A percentile compares a stretch with the other conserved stretches of the same genome.
Conservation (phyloP, 1,140 invertebrate species). For the Paramacrobiotus metropolitanus region DNA sequence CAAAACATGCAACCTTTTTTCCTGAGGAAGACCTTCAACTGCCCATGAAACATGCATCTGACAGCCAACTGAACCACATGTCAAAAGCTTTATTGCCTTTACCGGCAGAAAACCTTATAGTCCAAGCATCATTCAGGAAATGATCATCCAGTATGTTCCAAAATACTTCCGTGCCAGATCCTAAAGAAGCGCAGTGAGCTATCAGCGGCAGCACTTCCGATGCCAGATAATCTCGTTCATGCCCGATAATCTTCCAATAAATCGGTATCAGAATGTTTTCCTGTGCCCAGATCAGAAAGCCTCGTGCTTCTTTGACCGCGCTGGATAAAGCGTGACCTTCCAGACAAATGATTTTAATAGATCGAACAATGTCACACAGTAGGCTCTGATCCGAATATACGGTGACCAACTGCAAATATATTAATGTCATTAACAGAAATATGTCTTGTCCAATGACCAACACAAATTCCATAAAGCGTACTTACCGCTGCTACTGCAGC, state of each 20-base stretch:
- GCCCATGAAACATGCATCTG: no score
- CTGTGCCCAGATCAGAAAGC: slow-evolving; percentile 91
- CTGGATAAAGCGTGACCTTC: slow-evolving; percentile 75
- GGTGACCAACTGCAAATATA: slow-evolving; percentile 44
- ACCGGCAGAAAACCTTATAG: slow-evolving; percentile 65
- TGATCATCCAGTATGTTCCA: slow-evolving; percentile 78
- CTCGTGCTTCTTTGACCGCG: slow-evolving; percentile 63
- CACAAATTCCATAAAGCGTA: slow-evolving; percentile 8
- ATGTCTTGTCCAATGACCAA: no score
- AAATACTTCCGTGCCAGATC: slow-evolving; percentile 72
- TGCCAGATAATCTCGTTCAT: slow-evolving; percentile 19
- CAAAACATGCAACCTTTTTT: no score
- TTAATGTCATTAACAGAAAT: slow-evolving; percentile 6
- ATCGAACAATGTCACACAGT: slow-evolving; percentile 71
- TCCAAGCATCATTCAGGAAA: slow-evolving; percentile 72
- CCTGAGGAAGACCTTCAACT: no score
- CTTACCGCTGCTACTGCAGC: no score
- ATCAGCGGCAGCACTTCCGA: slow-evolving; percentile 41
- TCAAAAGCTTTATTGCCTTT: slow-evolving; percentile 7
- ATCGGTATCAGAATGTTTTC: slow-evolving; percentile 83
- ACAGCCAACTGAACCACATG: neutral
- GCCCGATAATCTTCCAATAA: slow-evolving; percentile 18
- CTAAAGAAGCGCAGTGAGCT: slow-evolving; percentile 75
- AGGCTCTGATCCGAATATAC: slow-evolving; percentile 56
- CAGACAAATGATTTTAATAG: slow-evolving; percentile 66